Evolutionary conservation across 2,113 vertebrate genomes (phyloP), one percentile per base, ranked within the genome.

Genomic region (Labeo rohita): DNA sequence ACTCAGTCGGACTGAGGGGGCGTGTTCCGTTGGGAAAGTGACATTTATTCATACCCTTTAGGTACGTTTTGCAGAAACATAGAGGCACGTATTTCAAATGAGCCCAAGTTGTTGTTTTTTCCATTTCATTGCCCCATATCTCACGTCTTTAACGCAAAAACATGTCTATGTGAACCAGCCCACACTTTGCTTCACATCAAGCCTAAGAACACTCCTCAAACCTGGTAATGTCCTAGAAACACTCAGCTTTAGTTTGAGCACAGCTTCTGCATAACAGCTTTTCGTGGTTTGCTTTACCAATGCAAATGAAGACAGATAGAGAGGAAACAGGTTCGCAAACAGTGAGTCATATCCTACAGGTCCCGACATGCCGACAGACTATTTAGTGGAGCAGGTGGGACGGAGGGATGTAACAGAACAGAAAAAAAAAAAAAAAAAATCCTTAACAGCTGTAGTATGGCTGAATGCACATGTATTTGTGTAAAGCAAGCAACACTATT

Each of bases 231-330:
- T 70, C 39, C 4, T 36, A 43, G 36, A 21, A 43, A 21, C 4
- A 6, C 70, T 45, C 70, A n/a, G 39, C 39, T 45, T 73, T 45
- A 73, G 39, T 45, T 43, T 34, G 1, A 59, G 34, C 34, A n/a
- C 18, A 63, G 56, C 39, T 63, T 63, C 56, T 47, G 56, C 43
- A 2, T 80, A 61, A 79, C 21, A 9, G 77, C 36, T 61, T 80
- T 80, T n/a, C 3, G 34, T 79, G 49, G 50, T 59, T 59, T 56
- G 39, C 59, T 59, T 79, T n/a, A 43, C 52, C 2, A 39, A 8
- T 12, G 39, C n/a, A 80, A 80, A 80, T 80, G 77, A 63, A 80
- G 77, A 80, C 77, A 45, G 54, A 80, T 80, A 61, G 39, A 43
- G 56, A 80, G 39, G 77, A 47, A 80, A 47, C 56, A 80, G 77